Base-by-base conservation (phyloP, 2,888 invertebrate genomes). In the Xanthorhoe spadicearia region DNA sequence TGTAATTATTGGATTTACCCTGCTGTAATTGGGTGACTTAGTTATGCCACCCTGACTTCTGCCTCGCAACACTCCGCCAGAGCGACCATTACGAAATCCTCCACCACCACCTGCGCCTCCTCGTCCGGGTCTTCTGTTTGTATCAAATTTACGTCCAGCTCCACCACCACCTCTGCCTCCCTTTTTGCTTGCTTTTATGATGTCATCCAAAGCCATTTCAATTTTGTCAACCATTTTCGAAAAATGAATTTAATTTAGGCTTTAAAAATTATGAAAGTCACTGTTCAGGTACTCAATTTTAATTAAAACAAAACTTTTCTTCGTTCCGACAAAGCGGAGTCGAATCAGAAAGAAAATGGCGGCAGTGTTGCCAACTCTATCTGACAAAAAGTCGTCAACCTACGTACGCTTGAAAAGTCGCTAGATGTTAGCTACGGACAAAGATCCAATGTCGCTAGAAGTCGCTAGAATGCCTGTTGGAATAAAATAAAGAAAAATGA, bases 191-290 rank as follows among this genome's bases (percentile, higher is more conserved):
- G 96, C 96, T 93, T 97, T 98, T 81, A 99, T 99, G 69, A 99
- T 98, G 78, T 99, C 99, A 88, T 99, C 99, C 77, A 99, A 94
- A 83, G 98, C 98, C 97, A 99, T 97, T 91, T 99, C 99, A 89
- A 99, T 97, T 94, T 97, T 98, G 84, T 98, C 97, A 81, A 96
- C 96, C 98, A 98, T 98, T 90, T 94, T 96, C 13, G 19, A 62
- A 77, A 61, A 3, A 35, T 18, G 8, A 56, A 50, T 50, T 18
- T 3, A 54, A 48, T 43, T 3, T 50, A 28, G 19, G 19, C 13
- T 58, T 49, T 60, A 48, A 28, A 62, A 35, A 54, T 28, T 38
- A 53, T 3, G 23, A 9, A 50, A 28, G 32, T 48, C 35, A 52
- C 55, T 49, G 53, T 35, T 63, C 38, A 13, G 38, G 13, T 10